These are phyloP conservation scores for Homarus americanus DNA, from an alignment of 1,140 invertebrate genomes.

Conservation along the genomic window DNA sequence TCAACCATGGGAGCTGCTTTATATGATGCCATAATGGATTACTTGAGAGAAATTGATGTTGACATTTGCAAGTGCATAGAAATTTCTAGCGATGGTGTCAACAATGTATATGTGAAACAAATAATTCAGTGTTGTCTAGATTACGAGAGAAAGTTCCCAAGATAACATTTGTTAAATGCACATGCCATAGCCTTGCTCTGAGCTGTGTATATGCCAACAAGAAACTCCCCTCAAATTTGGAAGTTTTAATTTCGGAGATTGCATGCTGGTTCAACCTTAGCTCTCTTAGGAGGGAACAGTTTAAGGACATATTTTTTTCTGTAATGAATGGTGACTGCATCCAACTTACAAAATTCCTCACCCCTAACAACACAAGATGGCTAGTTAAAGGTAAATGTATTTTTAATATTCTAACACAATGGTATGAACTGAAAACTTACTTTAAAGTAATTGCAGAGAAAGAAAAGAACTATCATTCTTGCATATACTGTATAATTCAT, in stretches of 20 bases:
- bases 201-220: slow-evolving; percentile 66
- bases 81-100: slow-evolving; percentile 57
- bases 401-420: slow-evolving; percentile 41
- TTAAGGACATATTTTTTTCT: slow-evolving; percentile 50
- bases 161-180: too few species aligned
- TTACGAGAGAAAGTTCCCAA: slow-evolving; percentile 35
- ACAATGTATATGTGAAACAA: slow-evolving; percentile 54
- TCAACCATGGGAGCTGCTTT: slow-evolving; percentile 43
- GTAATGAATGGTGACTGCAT: slow-evolving; percentile 60
- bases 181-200: slow-evolving; percentile 60
- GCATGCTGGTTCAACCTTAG: slow-evolving; percentile 49
- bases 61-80: slow-evolving; percentile 58
- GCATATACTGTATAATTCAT: slow-evolving; percentile 4
- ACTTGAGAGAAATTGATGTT: slow-evolving; percentile 13
- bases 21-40: slow-evolving; percentile 39
- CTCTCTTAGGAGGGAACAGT: slow-evolving; percentile 51
- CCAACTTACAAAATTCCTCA: slow-evolving; percentile 57
- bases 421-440: slow-evolving; percentile 43
- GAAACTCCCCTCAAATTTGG: slow-evolving; percentile 59
- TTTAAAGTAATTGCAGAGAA: slow-evolving; percentile 30
- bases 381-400: slow-evolving; percentile 64
- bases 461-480: slow-evolving; percentile 33
- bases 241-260: slow-evolving; percentile 35
- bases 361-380: slow-evolving; percentile 63
- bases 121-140: slow-evolving; percentile 69